These are phyloP conservation scores for Pammene fasciana DNA, from an alignment of 2,888 invertebrate species.

Conservation along the genomic window DNA sequence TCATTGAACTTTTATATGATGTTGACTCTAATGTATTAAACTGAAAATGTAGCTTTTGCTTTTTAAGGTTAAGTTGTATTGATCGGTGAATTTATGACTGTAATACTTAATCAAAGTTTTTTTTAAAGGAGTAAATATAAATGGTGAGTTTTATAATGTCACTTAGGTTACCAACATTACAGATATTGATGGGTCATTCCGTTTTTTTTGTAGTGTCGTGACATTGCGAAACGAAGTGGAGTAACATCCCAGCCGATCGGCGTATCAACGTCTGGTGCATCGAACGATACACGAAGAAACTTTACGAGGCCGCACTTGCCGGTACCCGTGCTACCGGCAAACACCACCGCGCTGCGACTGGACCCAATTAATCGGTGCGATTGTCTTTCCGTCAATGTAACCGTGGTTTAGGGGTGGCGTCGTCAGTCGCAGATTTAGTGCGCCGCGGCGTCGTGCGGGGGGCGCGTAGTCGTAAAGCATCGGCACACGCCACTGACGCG, in stretches of 20 bases:
- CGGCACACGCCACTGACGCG: constrained; percentile 83
- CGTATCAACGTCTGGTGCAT: constrained; percentile 82
- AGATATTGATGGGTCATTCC: too few relatives aligned
- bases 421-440: constrained; percentile 82
- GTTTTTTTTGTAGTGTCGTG: background rate
- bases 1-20: constrained; percentile 8
- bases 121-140: too few relatives aligned
- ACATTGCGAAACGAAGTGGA: constrained; percentile 58
- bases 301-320: constrained; percentile 82
- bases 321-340: constrained; percentile 74
- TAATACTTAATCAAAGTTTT: too few relatives aligned
- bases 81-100: too few relatives aligned
- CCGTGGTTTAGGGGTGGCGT: constrained; percentile 78
- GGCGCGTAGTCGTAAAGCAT: constrained; percentile 76
- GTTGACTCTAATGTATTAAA: background rate
- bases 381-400: constrained; percentile 77
- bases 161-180: background rate
- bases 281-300: constrained; percentile 84
- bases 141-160: background rate
- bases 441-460: constrained; percentile 80
- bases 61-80: too few relatives aligned
- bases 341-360: constrained; percentile 52
- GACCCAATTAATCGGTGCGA: constrained; percentile 76
- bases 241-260: constrained; percentile 63
- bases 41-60: background rate